A percentile compares a stretch with the other conserved stretches of the same genome.
Conservation (phyloP, 2,797 vertebrate species). For the Lagocephalus sceleratus region DNA sequence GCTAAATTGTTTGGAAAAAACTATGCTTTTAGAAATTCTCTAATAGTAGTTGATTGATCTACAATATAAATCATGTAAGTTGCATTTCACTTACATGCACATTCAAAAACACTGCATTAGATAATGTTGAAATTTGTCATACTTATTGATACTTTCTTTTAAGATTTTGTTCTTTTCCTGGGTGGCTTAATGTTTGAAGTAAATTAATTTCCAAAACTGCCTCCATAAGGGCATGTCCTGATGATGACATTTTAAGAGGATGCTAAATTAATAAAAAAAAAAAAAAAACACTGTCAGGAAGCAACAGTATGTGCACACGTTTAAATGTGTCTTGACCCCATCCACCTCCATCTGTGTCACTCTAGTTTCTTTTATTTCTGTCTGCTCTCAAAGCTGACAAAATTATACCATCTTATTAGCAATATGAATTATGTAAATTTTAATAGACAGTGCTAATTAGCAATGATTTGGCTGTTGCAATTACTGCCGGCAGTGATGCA, state of each 20-base stretch:
- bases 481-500: slow-evolving; percentile 34
- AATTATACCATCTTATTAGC: slow-evolving; percentile 22
- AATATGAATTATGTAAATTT: slow-evolving; percentile 25
- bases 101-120: too few species aligned
- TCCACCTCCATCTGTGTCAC: neutral
- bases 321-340: neutral
- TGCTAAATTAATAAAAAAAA: neutral
- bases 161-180: too few species aligned
- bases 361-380: slow-evolving; percentile 1
- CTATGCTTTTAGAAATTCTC: too few species aligned
- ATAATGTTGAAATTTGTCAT: too few species aligned
- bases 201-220: too few species aligned
- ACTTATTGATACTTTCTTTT: too few species aligned
- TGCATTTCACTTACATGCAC: too few species aligned
- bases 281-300: neutral
- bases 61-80: too few species aligned
- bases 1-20: slow-evolving; percentile 15
- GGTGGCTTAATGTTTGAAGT: too few species aligned
- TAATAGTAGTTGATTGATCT: too few species aligned
- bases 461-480: slow-evolving; percentile 18
- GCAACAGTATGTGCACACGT: neutral
- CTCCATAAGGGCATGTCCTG: too few species aligned
- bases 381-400: slow-evolving; percentile 21
- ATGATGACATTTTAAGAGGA: neutral
- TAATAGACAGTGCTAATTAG: slow-evolving; percentile 25